phyloP scores from a whole-genome alignment of 2,797 vertebrate species.

The Lerista edwardsae region DNA sequence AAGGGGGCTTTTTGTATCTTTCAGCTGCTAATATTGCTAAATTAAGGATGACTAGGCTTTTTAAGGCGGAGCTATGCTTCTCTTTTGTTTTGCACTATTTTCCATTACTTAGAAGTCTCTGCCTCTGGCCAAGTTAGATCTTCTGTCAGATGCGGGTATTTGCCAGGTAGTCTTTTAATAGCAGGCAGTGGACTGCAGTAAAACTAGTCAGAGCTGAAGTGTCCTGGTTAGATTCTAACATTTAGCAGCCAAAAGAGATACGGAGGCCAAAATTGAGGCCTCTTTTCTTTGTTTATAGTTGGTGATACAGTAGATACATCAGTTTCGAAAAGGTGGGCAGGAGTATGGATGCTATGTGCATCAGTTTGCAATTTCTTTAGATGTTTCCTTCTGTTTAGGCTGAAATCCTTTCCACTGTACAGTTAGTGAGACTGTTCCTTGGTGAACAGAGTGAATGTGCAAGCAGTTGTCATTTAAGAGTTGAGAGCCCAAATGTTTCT shows the following conservation, averaged over 20 bases:
- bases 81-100: too few relatives aligned
- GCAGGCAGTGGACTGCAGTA: not conserved
- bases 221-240: not conserved
- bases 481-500: not conserved
- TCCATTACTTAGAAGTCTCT: too few relatives aligned
- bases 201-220: conserved; percentile 1
- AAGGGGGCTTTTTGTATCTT: not conserved
- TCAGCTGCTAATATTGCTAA: not conserved
- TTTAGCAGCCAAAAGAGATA: not conserved
- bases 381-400: not conserved
- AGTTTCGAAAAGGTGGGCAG: not conserved
- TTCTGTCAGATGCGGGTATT: not conserved
- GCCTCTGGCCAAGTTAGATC: not conserved
- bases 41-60: not conserved
- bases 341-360: not conserved
- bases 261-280: not conserved
- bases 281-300: not conserved
- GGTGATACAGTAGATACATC: not conserved
- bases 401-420: not conserved
- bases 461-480: not conserved
- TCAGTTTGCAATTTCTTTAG: not conserved
- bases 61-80: not conserved
- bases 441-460: not conserved
- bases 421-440: not conserved
- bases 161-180: not conserved